Evolutionary conservation across 2,888 invertebrate species (phyloP), one percentile per base, ranked within the genome.

Genomic region (Epiblema foenella): DNA sequence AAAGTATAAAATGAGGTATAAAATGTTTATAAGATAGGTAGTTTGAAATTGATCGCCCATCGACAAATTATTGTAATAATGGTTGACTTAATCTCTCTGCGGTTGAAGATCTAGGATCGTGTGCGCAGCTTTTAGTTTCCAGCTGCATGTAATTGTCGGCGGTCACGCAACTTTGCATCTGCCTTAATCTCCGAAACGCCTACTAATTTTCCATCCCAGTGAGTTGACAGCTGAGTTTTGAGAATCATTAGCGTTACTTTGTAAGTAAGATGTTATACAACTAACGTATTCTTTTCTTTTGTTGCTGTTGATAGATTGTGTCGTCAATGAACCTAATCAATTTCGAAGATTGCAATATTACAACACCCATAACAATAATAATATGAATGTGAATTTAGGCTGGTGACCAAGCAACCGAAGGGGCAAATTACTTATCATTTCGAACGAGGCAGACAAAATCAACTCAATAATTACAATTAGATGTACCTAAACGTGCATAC

Each of bases 121-220:
- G 39, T 56, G 46, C 66, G 71, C 71, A 71, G 51, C 60, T 67
- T 65, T 71, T 56, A 62, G 70, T 66, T 66, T 71, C 62, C 71
- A 71, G 71, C 67, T 71, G 71, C 71, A 57, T 71, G 57, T 71
- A 71, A 71, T 71, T 67, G 71, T 67, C 49, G 17, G 37, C 37
- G 60, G 71, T 67, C 71, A 67, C 71, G 71, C 71, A 71, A 71
- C 66, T 71, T 62, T 57, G 67, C 71, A 71, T 71, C 71, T 67
- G 71, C 56, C 67, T 67, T 71, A 57, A 71, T 67, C 71, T 71
- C 67, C 51, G 66, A 12, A 57, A 71, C 71, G 65, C 70, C 70
- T 67, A 67, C 71, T 67, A 71, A 71, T 71, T 71, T 71, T 71
- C 67, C 71, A 56, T 62, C 10, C 67, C 60, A 71, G 56, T 39